Percentiles rank a stretch among this genome's conserved stretches.
These are phyloP conservation scores for Tiaroga cobitis DNA, from an alignment of 2,797 vertebrate genomes.

Conservation along the genomic window DNA sequence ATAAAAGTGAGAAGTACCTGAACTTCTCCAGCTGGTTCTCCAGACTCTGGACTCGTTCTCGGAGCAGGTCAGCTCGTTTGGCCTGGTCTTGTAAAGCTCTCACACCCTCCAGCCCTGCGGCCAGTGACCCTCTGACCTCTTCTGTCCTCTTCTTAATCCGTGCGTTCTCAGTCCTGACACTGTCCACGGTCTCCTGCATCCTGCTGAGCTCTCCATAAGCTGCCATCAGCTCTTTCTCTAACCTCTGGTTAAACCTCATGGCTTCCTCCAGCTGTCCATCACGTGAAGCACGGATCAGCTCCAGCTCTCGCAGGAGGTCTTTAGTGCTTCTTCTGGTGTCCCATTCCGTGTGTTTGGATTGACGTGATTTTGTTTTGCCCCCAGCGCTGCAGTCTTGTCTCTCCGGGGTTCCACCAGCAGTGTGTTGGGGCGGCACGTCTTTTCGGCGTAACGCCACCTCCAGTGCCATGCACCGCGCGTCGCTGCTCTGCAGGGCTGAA, in stretches of 20 bases:
- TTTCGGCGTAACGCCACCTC: slow-evolving; percentile 74
- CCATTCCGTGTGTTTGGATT: slow-evolving; percentile 31
- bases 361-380: slow-evolving; percentile 11
- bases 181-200: slow-evolving; percentile 65
- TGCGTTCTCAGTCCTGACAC: slow-evolving; percentile 72
- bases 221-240: slow-evolving; percentile 78
- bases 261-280: slow-evolving; percentile 82
- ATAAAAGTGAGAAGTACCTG: slow-evolving; percentile 63
- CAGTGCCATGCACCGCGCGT: slow-evolving; percentile 80
- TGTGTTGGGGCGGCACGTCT: slow-evolving; percentile 47
- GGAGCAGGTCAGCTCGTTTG: slow-evolving; percentile 70
- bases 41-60: slow-evolving; percentile 70
- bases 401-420: not conserved
- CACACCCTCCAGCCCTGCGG: slow-evolving; percentile 73
- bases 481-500: slow-evolving; percentile 79
- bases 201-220: slow-evolving; percentile 71
- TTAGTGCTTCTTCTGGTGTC: slow-evolving; percentile 59
- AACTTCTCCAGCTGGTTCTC: slow-evolving; percentile 69
- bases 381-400: slow-evolving; percentile 37
- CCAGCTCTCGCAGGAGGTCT: slow-evolving; percentile 77
- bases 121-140: slow-evolving; percentile 77
- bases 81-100: slow-evolving; percentile 76
- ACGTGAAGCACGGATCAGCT: slow-evolving; percentile 77
- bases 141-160: slow-evolving; percentile 77
- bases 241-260: slow-evolving; percentile 73